These are phyloP conservation scores for Myotis planiceps DNA, from an alignment of 2,797 vertebrate genomes.

Conservation along the genomic window DNA sequence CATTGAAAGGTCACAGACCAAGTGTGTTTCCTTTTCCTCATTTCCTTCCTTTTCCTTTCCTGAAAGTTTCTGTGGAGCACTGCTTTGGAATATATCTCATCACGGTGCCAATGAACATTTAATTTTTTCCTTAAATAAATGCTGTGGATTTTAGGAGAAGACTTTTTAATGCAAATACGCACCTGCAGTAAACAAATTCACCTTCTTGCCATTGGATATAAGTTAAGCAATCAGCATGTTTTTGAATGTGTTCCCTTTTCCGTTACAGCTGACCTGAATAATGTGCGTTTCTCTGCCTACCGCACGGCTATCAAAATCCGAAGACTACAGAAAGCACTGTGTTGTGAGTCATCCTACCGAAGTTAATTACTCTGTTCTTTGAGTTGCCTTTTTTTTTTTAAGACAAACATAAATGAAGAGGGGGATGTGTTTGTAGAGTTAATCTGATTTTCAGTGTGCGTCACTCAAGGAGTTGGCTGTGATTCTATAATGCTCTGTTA, in stretches of 20 bases:
- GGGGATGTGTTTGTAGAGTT: background rate
- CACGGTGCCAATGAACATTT: background rate
- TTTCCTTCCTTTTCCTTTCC: background rate
- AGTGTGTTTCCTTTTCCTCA: background rate
- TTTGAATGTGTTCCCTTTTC: constrained; percentile 62
- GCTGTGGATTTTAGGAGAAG: background rate
- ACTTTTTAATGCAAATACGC: background rate
- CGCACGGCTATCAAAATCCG: constrained; percentile 99
- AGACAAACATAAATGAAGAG: constrained; percentile 6
- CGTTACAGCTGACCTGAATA: constrained; percentile 95
- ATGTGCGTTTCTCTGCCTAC: constrained; percentile 98
- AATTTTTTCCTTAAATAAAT: constrained; percentile 27
- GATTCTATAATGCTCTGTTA: background rate
- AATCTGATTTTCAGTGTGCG: background rate
- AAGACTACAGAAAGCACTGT: constrained; percentile 95
- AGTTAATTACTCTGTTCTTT: background rate
- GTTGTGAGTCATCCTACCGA: constrained; percentile 91
- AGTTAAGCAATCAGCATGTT: background rate
- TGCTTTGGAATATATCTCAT: background rate
- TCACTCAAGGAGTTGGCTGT: background rate
- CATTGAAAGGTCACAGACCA: background rate
- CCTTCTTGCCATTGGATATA: background rate
- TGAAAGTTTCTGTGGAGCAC: background rate
- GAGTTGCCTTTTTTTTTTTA: background rate
- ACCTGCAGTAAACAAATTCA: background rate